Evolutionary conservation across 1,140 invertebrate species (phyloP), one percentile per base, ranked within the genome.

Genomic region (Lepidurus couesii): DNA sequence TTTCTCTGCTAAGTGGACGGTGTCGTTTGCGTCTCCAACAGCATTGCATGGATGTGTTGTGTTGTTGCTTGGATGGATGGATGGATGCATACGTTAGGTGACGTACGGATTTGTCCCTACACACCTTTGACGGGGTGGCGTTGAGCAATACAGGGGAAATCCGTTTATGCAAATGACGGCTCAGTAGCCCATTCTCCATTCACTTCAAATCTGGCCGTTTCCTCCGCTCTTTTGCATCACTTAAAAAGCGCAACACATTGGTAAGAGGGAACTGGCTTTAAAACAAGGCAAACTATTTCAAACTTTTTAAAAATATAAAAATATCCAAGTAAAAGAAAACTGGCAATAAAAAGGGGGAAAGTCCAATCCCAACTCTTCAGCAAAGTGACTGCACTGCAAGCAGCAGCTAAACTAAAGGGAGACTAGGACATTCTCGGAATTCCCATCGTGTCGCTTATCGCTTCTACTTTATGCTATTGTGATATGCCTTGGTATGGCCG

Each of bases 121-220:
- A 65, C 53, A 65, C 53, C 53, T 65, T 65, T 4, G 34, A 9
- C 13, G 53, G 21, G 21, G n/a, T 21, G 53, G 53, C 53, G 21
- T 4, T 65, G 53, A 16, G 53, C 53, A 9, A 65, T 21, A 21
- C n/a, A 65, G 7, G 53, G 53, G 53, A 65, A 65, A 65, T 65
- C 53, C 53, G 53, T 65, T 65, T 65, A 65, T 65, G 53, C 53
- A 65, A 65, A 65, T 65, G 53, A 21, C n/a, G 47, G 21, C 47
- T 65, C 47, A 21, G 47, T 65, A 65, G 21, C 47, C 47, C 47
- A 65, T 6, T 65, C 47, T 21, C 47, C 53, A 65, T 5, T 65
- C 53, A 65, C 53, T 13, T 65, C 34, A 3, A 34, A 34, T 0
- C 3, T 34, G 34, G n/a, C 53, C n/a, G 53, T 65, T 65, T 13